These are phyloP conservation scores for Ibycter americanus DNA, from an alignment of 2,797 vertebrate species.

Conservation along the genomic window DNA sequence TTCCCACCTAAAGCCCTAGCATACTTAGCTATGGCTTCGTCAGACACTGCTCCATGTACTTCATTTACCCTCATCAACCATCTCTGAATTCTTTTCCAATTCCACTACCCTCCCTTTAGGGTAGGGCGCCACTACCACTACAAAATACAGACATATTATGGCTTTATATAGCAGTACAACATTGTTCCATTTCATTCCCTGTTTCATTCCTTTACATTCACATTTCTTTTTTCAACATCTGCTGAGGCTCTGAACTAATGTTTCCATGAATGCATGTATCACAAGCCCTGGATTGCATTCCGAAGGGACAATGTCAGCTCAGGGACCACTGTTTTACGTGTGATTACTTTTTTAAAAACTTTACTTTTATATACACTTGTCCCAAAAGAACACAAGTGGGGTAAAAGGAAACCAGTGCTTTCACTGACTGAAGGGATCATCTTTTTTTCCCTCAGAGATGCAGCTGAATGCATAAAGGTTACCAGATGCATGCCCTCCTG, in stretches of 20 bases:
- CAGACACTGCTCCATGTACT: background rate
- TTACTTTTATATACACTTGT: background rate
- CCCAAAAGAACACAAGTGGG: background rate
- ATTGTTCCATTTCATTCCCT: background rate
- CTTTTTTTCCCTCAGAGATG: background rate
- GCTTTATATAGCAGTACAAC: background rate
- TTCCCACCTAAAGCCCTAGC: background rate
- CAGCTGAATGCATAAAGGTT: background rate
- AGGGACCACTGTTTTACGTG: background rate
- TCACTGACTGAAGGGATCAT: background rate
- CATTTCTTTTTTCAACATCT: background rate
- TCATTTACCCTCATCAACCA: background rate
- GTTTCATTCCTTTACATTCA: background rate
- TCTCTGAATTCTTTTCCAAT: background rate
- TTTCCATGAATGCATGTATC: background rate
- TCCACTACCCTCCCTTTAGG: background rate
- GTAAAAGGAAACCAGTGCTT: background rate
- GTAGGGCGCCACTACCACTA: background rate
- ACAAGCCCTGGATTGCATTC: background rate
- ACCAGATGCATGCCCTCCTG: background rate
- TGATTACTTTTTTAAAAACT: background rate
- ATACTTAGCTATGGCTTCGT: background rate
- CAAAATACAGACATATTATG: background rate
- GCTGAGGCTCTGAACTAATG: background rate
- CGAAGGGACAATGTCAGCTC: background rate